Evolutionary conservation across 2,888 invertebrate genomes (phyloP).

Genomic region (Drosophila borealis): DNA sequence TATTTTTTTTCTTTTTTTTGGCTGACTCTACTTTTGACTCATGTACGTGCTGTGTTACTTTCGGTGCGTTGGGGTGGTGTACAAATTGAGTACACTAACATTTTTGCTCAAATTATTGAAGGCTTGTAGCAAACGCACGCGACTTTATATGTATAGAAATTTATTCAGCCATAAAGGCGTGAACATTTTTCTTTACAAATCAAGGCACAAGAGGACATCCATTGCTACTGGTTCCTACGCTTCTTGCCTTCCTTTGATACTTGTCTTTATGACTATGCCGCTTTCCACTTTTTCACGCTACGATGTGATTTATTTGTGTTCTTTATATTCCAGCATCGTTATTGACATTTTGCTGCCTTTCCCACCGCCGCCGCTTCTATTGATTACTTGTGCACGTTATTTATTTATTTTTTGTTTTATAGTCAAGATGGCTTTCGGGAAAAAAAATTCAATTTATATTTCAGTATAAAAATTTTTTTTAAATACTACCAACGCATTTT

Average conservation of each 20-base stretch:
- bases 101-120: conserved; percentile 54
- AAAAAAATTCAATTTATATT: conserved; percentile 60
- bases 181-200: conserved; percentile 62
- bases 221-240: neutral
- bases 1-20: too few relatives aligned
- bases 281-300: conserved; percentile 58
- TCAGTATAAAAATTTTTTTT: conserved; percentile 49
- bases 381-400: conserved; percentile 49
- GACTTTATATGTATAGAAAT: conserved; percentile 64
- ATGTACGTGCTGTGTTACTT: conserved; percentile 14
- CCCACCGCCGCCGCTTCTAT: conserved; percentile 26
- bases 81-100: conserved; percentile 44
- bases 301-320: conserved; percentile 73
- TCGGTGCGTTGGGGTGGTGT: conserved; percentile 18
- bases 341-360: conserved; percentile 48
- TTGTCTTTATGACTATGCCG: conserved; percentile 64
- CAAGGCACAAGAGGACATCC: conserved; percentile 22
- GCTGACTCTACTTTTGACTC: conserved; percentile 20
- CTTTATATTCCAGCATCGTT: conserved; percentile 67
- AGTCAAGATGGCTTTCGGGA: conserved; percentile 44
- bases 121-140: conserved; percentile 14
- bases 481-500: conserved; percentile 39
- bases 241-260: conserved; percentile 9
- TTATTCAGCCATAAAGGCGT: conserved; percentile 75
- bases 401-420: conserved; percentile 39